Percentiles rank a stretch among this genome's conserved stretches.
These are phyloP conservation scores for Molorchus minor DNA, from an alignment of 2,888 invertebrate genomes.

Conservation along the genomic window DNA sequence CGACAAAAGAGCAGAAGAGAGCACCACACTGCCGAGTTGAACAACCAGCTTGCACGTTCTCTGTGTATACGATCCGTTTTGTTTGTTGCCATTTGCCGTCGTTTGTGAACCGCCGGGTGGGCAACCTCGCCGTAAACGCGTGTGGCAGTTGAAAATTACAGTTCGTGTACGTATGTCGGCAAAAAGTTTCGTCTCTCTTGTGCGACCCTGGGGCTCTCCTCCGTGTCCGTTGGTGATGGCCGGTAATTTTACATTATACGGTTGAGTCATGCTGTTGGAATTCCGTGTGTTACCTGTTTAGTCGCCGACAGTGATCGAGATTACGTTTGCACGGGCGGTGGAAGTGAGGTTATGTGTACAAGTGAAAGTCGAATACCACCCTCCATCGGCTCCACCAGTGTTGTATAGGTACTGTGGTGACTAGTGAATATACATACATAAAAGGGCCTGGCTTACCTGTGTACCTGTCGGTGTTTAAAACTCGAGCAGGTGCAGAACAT, in stretches of 20 bases:
- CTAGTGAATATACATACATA: conserved; percentile 22
- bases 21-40: conserved; percentile 28
- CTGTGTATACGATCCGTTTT: conserved; percentile 29
- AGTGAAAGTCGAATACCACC: conserved; percentile 21
- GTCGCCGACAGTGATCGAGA: conserved; percentile 25
- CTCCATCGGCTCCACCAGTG: conserved; percentile 24
- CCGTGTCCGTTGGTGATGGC: conserved; percentile 32
- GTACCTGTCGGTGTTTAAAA: conserved; percentile 13
- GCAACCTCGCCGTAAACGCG: conserved; percentile 34
- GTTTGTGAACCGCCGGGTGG: conserved; percentile 36
- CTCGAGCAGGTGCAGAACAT: conserved; percentile 32
- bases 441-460: conserved; percentile 16
- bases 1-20: conserved; percentile 2
- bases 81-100: conserved; percentile 33
- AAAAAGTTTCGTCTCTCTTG: conserved; percentile 10
- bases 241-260: conserved; percentile 20
- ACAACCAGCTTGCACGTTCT: conserved; percentile 26
- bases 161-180: conserved; percentile 23
- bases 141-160: conserved; percentile 29
- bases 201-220: conserved; percentile 18
- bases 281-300: conserved; percentile 39
- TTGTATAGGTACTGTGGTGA: conserved; percentile 17
- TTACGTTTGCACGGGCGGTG: conserved; percentile 32
- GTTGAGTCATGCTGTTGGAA: conserved; percentile 45
- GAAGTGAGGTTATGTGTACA: conserved; percentile 45